Percentiles rank a stretch among this genome's conserved stretches.
Conservation (phyloP, 2,113 vertebrate genomes). For the Pluvialis apricaria region DNA sequence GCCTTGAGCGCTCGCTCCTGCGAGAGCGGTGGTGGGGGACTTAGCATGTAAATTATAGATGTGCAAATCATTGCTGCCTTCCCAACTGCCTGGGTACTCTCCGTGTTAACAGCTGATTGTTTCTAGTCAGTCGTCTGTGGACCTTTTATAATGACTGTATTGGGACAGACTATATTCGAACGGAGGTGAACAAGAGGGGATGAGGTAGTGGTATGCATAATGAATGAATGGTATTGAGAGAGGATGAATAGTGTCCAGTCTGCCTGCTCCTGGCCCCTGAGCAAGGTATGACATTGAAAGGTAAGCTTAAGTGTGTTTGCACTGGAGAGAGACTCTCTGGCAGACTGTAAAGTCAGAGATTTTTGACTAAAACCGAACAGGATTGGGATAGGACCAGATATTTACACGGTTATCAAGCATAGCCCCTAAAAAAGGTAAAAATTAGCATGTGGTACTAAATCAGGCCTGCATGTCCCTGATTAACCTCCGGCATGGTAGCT, state of each 20-base stretch:
- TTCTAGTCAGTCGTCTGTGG: neutral
- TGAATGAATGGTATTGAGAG: neutral
- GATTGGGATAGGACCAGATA: neutral
- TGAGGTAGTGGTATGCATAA: neutral
- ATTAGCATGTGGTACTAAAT: neutral
- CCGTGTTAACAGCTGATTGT: neutral
- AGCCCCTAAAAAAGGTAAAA: neutral
- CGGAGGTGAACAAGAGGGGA: neutral
- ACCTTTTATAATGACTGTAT: neutral
- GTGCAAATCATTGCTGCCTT: neutral
- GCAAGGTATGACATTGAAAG: neutral
- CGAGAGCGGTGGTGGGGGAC: neutral
- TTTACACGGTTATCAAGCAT: accelerated
- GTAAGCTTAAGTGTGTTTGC: neutral
- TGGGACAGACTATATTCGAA: neutral
- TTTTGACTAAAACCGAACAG: neutral
- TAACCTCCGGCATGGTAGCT: neutral
- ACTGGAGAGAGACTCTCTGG: neutral
- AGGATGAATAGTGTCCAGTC: neutral
- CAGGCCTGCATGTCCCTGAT: neutral
- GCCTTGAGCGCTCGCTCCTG: neutral
- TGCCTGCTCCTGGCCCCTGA: neutral
- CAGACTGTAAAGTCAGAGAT: neutral
- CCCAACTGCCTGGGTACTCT: neutral
- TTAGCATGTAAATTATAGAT: neutral